Evolutionary conservation across 2,797 vertebrate genomes (phyloP), one percentile per base, ranked within the genome.

Genomic region (Chaunax sp.): DNA sequence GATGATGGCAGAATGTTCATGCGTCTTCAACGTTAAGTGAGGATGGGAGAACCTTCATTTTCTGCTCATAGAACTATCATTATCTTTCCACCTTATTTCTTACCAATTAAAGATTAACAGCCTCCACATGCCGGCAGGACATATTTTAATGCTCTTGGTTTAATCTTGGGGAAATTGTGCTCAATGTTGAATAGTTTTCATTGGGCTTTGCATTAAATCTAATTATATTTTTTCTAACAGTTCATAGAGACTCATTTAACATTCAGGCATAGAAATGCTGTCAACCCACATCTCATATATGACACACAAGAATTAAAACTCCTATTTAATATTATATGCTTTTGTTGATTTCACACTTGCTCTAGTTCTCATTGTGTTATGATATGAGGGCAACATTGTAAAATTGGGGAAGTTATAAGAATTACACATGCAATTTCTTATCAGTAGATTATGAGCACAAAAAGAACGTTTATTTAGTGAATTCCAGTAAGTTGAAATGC

Each of bases 1-100:
- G 84, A 82, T 78, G 87, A 88, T 60, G 72, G 11, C 73, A 80
- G 64, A 57, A 41, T 65, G 64, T 63, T 88, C 68, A 80, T 77
- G 78, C 58, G 74, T 80, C 75, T 75, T 77, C 47, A 86, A 68
- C 64, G 63, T 52, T 78, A 56, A 80, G 61, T 56, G 54, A 71
- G 71, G 41, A 81, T 44, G 38, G 40, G 28, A 54, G 28, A 30
- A 30, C 25, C 25, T 49, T 54, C 4, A 25, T 61, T 55, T 55
- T 65, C 35, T 50, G n/a, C 19, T 18, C 18, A 13, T 7, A 30
- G 1, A 49, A 28, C 13, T 30, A 44, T 11, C 0, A 18, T 11
- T 12, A 3, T 46, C 45, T 64, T 51, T 28, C 65, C 8, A 58
- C 1, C 11, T 43, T 1, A 0, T 54, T 52, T 1, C n/a, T 68